Evolutionary conservation across 2,888 invertebrate species (phyloP).

Genomic region (Willowsia nigromaculata): DNA sequence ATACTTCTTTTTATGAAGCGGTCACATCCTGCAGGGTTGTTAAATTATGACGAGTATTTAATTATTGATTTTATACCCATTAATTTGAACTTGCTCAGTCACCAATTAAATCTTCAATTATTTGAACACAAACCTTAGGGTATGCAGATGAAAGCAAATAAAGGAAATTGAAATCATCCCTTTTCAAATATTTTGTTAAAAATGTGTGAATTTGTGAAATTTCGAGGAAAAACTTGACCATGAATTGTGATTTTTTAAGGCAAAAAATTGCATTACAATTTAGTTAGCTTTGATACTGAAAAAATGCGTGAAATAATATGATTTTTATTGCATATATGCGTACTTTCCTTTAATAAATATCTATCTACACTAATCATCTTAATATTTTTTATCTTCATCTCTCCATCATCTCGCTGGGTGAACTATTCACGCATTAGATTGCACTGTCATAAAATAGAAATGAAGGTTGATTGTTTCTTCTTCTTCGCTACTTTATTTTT

Average conservation of each 20-base stretch:
- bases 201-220: constrained; percentile 36
- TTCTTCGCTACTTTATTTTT: constrained; percentile 32
- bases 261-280: constrained; percentile 38
- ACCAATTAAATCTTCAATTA: not conserved
- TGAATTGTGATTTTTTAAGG: constrained; percentile 34
- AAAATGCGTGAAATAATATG: not conserved
- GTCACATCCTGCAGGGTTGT: not conserved
- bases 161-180: not conserved
- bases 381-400: constrained; percentile 14
- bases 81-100: not conserved
- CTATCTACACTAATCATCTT: constrained; percentile 8
- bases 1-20: not conserved
- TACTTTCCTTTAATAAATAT: not conserved
- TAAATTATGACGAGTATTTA: not conserved
- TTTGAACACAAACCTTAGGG: no score
- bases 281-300: not conserved
- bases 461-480: constrained; percentile 30
- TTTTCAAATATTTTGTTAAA: not conserved
- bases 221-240: not conserved
- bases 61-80: not conserved
- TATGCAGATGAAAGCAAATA: not conserved
- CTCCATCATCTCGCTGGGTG: constrained; percentile 26
- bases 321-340: not conserved
- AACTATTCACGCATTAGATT: constrained; percentile 43
- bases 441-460: constrained; percentile 17